phyloP scores from a whole-genome alignment of 2,113 vertebrate species.

The Cephalopholis sonnerati region DNA sequence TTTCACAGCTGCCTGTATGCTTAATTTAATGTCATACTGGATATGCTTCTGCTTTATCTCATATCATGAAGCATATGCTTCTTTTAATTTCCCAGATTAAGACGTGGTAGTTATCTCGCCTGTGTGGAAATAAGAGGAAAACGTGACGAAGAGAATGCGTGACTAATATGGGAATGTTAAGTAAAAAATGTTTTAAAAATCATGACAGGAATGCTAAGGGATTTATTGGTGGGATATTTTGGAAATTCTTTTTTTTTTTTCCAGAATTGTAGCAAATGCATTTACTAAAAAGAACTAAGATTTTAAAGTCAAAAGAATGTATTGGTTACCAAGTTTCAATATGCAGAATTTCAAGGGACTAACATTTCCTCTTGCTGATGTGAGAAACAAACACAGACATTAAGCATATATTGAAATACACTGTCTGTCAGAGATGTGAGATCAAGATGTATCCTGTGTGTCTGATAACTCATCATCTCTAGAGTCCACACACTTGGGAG shows the following conservation, averaged over 20 bases:
- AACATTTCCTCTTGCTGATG: not conserved
- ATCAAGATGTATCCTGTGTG: conserved; percentile 29
- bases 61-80: conserved; percentile 24
- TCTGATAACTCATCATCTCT: conserved; percentile 49
- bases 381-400: conserved; percentile 32
- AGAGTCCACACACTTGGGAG: conserved; percentile 29
- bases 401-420: conserved; percentile 28
- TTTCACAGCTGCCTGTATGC: conserved; percentile 49
- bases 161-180: conserved; percentile 4
- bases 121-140: not conserved
- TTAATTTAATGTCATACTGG: conserved; percentile 66
- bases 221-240: not conserved
- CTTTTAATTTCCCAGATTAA: conserved; percentile 65
- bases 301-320: not conserved
- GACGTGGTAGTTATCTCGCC: conserved; percentile 37
- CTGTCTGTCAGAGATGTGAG: conserved; percentile 25
- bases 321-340: not conserved
- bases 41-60: conserved; percentile 54
- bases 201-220: not conserved
- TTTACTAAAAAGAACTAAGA: not conserved
- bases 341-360: not conserved
- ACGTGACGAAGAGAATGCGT: not conserved
- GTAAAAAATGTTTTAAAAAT: not conserved
- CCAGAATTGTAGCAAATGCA: not conserved
- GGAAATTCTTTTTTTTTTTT: not conserved